Evolutionary conservation across 2,888 invertebrate species (phyloP).

Genomic region (Polylopha cassiicola): DNA sequence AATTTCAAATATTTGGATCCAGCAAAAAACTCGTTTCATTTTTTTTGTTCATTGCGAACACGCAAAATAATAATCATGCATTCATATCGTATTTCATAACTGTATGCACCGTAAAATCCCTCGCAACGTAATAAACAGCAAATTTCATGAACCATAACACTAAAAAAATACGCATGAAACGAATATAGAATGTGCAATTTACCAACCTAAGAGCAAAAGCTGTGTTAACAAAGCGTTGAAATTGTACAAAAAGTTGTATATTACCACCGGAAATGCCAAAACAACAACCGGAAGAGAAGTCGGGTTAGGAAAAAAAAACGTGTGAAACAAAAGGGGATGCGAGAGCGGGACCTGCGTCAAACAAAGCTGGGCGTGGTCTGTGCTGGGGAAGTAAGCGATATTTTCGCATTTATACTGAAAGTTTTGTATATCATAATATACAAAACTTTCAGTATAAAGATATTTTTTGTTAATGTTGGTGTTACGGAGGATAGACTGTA

Average conservation of each 20-base stretch:
- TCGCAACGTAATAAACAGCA: background rate
- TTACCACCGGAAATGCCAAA: slow-evolving; percentile 18
- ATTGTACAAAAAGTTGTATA: slow-evolving; percentile 23
- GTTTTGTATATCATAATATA: too few species aligned
- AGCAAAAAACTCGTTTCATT: too few species aligned
- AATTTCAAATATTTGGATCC: too few species aligned
- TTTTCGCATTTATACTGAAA: background rate
- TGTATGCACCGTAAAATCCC: background rate
- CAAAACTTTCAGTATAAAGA: too few species aligned
- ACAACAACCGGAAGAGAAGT: slow-evolving; percentile 18
- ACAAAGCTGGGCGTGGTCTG: slow-evolving; percentile 17
- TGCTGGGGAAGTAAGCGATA: slow-evolving; percentile 23
- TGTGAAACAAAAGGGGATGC: slow-evolving; percentile 20
- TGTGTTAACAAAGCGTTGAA: slow-evolving; percentile 28
- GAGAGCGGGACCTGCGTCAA: slow-evolving; percentile 26
- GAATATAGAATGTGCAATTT: slow-evolving; percentile 8
- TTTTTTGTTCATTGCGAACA: too few species aligned
- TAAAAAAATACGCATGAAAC: slow-evolving; percentile 1
- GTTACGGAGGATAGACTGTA: too few species aligned
- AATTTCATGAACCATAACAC: slow-evolving; percentile 8
- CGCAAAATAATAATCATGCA: background rate
- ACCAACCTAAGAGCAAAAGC: slow-evolving; percentile 2
- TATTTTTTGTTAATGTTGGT: too few species aligned
- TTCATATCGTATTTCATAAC: background rate
- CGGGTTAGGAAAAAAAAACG: slow-evolving; percentile 6